Percentiles rank a stretch among this genome's conserved stretches.
These are phyloP conservation scores for Zele albiditarsus DNA, from an alignment of 2,888 invertebrate species.

Conservation along the genomic window DNA sequence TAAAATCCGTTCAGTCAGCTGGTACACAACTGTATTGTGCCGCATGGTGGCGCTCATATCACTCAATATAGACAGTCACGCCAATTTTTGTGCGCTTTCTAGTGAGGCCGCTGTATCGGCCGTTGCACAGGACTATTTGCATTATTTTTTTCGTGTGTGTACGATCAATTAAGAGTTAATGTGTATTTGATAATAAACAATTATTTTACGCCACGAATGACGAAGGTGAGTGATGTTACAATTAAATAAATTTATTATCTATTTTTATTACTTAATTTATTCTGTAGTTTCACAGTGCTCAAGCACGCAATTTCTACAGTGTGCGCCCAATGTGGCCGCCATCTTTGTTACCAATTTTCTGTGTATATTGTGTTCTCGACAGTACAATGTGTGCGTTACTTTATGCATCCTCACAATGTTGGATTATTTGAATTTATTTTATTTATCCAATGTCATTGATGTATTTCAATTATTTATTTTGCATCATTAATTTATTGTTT, in stretches of 20 bases:
- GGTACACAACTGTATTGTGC: not conserved
- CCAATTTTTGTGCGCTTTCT: constrained; percentile 58
- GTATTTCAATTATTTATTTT: too few relatives aligned
- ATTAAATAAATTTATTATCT: not conserved
- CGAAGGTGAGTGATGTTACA: constrained; percentile 45
- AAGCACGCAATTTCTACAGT: constrained; percentile 32
- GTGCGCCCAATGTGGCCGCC: constrained; percentile 60
- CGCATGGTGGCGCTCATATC: constrained; percentile 57
- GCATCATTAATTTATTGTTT: not conserved
- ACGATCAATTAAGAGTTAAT: constrained; percentile 31
- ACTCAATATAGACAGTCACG: constrained; percentile 50
- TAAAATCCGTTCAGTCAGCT: not conserved
- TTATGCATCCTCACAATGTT: constrained; percentile 4
- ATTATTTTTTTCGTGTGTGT: constrained; percentile 49
- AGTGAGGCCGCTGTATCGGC: constrained; percentile 60
- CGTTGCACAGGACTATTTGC: constrained; percentile 58
- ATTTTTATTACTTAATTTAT: constrained; percentile 18
- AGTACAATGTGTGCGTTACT: not conserved
- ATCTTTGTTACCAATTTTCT: constrained; percentile 66
- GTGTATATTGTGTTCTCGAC: constrained; percentile 51
- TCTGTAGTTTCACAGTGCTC: constrained; percentile 40
- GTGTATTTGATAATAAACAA: constrained; percentile 39
- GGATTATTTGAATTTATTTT: constrained; percentile 9
- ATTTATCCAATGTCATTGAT: not conserved
- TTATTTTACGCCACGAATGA: constrained; percentile 36